A percentile compares a stretch with the other conserved stretches of the same genome.
These are phyloP conservation scores for Uropetala carovei DNA, from an alignment of 2,888 invertebrate species.

Conservation along the genomic window DNA sequence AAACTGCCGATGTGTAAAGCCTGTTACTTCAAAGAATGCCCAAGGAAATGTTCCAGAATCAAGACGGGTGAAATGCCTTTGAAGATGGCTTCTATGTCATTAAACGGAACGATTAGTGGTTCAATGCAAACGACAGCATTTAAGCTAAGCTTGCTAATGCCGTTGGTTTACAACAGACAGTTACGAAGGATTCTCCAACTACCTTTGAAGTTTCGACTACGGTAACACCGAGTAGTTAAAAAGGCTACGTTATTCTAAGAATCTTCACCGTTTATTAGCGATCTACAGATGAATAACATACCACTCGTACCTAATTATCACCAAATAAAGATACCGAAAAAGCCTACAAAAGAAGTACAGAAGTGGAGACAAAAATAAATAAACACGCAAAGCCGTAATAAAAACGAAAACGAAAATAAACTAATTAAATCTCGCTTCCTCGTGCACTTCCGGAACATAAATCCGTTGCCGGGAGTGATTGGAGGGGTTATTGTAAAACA, in stretches of 20 bases:
- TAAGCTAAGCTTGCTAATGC: too few species aligned
- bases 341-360: not conserved
- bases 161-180: too few species aligned
- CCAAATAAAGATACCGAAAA: not conserved
- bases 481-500: not conserved
- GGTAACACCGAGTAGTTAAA: too few species aligned
- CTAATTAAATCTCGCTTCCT: not conserved
- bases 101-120: too few species aligned
- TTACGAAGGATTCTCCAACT: too few species aligned
- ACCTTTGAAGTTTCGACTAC: too few species aligned
- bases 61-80: too few species aligned
- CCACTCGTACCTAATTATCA: not conserved
- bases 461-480: constrained; percentile 39
- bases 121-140: too few species aligned
- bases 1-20: too few species aligned
- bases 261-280: not conserved
- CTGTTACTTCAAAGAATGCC: too few species aligned
- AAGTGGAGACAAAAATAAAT: not conserved
- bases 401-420: constrained; percentile 27
- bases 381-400: not conserved
- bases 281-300: not conserved
- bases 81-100: too few species aligned
- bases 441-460: constrained; percentile 43
- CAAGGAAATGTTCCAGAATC: too few species aligned
- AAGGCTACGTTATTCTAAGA: not conserved